Evolutionary conservation across 2,888 invertebrate genomes (phyloP), one percentile per base, ranked within the genome.

Genomic region (Crematogaster levior): DNA sequence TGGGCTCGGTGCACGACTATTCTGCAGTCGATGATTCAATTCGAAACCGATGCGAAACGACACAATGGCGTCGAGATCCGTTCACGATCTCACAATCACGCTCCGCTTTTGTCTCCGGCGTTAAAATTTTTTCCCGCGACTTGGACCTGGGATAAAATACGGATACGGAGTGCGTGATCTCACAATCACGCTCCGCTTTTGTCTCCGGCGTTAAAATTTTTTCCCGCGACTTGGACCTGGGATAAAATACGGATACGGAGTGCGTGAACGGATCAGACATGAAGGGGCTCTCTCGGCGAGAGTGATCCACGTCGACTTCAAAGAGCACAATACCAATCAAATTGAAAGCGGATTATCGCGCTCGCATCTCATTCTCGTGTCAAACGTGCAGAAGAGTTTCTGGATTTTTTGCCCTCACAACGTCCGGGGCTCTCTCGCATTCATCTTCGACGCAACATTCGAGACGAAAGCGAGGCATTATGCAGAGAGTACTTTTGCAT

Each of bases 281-380:
- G 81, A 72, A 53, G 51, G 37, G 21, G 80, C 84, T 51, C 77
- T 73, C 77, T 68, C 40, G 51, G 58, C 40, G 48, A 34, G 37
- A 30, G 75, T 75, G 82, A 84, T 84, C 86, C 63, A 46, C 40
- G 74, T 24, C 46, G 73, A 65, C 81, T 82, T 74, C 46, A 37
- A 37, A 27, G 79, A 53, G 75, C 82, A 81, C 85, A 87, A 87
- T 85, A 82, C 84, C 85, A 85, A 87, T 87, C 87, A 84, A 72
- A 87, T 87, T 85, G 82, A 81, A 82, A 80, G 80, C 80, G 79
- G 83, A 83, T 85, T 83, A 72, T 48, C 60, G 75, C 24, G 27
- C 75, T 61, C 72, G 43, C 43, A 46, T 85, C 81, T 65, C 85
- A 34, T 81, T 84, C 60, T 82, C 81, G 40, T 58, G 81, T 79